Percentiles rank a stretch among this genome's conserved stretches.
These are phyloP conservation scores for Odontamblyopus rebecca DNA, from an alignment of 2,797 vertebrate genomes.

Conservation along the genomic window DNA sequence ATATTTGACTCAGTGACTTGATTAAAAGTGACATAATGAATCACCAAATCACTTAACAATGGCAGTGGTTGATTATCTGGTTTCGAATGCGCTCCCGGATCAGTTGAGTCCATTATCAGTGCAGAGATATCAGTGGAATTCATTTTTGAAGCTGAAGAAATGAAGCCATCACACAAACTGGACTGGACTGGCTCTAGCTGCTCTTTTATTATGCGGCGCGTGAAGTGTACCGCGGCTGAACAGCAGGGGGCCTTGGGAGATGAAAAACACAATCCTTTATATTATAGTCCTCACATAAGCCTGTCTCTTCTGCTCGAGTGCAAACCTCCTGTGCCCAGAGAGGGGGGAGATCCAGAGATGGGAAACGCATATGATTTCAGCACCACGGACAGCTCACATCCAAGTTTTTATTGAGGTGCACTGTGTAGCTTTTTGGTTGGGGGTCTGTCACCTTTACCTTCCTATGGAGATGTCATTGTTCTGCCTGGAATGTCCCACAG, in stretches of 20 bases:
- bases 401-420: too few species aligned
- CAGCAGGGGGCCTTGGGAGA: not conserved
- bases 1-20: too few species aligned
- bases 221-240: not conserved
- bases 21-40: too few species aligned
- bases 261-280: not conserved
- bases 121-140: not conserved
- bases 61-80: too few species aligned
- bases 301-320: not conserved
- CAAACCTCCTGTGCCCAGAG: conserved; percentile 4
- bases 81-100: not conserved
- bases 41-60: too few species aligned
- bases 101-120: not conserved
- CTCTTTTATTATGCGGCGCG: not conserved
- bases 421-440: too few species aligned
- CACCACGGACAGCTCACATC: too few species aligned
- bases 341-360: conserved; percentile 38
- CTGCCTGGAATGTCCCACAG: too few species aligned
- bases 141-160: not conserved
- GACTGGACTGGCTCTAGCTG: not conserved
- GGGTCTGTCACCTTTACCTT: too few species aligned
- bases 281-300: not conserved
- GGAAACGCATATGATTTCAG: conserved; percentile 27
- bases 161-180: not conserved
- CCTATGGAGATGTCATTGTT: too few species aligned